Percentiles rank a stretch among this genome's conserved stretches.
Evolutionary conservation across 2,888 invertebrate species (phyloP).

Genomic region (Pachliopta kotzebuea): DNA sequence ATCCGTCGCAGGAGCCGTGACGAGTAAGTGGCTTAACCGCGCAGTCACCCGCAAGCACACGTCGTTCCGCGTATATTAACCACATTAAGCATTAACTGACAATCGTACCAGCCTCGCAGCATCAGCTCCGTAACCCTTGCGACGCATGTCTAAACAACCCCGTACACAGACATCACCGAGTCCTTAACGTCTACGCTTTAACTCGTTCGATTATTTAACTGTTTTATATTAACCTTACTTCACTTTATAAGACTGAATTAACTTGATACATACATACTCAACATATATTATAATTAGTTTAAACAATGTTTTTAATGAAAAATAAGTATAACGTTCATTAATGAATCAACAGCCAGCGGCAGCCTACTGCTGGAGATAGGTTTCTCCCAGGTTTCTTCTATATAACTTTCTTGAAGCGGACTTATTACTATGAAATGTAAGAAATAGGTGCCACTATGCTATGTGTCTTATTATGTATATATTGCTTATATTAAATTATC

Average conservation of each 20-base stretch:
- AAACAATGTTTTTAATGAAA: too few relatives aligned
- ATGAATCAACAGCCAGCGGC: too few relatives aligned
- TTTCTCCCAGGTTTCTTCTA: too few relatives aligned
- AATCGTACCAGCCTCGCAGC: conserved; percentile 19
- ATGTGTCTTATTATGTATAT: too few relatives aligned
- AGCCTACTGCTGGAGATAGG: too few relatives aligned
- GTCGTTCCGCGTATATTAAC: conserved; percentile 30
- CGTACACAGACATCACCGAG: conserved; percentile 18
- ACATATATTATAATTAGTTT: too few relatives aligned
- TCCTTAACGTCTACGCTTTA: conserved; percentile 18
- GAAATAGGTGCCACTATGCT: too few relatives aligned
- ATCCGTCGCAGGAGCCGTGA: conserved; percentile 18
- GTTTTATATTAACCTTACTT: neutral
- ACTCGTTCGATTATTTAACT: conserved; percentile 5
- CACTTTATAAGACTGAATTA: neutral
- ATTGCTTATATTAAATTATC: too few relatives aligned
- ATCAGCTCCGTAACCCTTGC: conserved; percentile 6
- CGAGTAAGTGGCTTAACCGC: conserved; percentile 18
- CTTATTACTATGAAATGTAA: too few relatives aligned
- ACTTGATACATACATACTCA: too few relatives aligned
- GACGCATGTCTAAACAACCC: conserved; percentile 24
- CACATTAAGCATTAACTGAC: conserved; percentile 34
- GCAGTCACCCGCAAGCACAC: conserved; percentile 27
- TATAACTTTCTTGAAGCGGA: too few relatives aligned
- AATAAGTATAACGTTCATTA: too few relatives aligned